Evolutionary conservation across 2,888 invertebrate species (phyloP).

Genomic region (Drosophila setosimentum): DNA sequence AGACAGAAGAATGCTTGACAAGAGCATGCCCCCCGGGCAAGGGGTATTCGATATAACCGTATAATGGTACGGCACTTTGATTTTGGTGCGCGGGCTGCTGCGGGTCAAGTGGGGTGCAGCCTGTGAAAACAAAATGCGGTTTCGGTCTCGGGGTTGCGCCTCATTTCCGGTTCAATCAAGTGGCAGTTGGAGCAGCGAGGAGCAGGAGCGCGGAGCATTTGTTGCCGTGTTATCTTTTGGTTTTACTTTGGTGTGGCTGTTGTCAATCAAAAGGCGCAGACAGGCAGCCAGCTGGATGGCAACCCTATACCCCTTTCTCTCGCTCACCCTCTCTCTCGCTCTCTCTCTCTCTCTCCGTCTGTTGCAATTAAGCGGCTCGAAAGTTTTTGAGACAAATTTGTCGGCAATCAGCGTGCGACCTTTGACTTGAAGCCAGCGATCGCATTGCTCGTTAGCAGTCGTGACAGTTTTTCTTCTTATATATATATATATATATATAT

Average conservation of each 20-base stretch:
- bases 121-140: constrained; percentile 73
- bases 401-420: constrained; percentile 69
- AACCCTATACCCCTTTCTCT: constrained; percentile 1
- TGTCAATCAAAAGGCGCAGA: constrained; percentile 76
- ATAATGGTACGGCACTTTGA: constrained; percentile 68
- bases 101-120: constrained; percentile 75
- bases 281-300: constrained; percentile 55
- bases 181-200: constrained; percentile 34
- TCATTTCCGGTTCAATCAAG: constrained; percentile 77
- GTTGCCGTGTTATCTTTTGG: constrained; percentile 17
- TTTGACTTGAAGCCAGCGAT: constrained; percentile 64
- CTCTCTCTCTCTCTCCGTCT: background rate
- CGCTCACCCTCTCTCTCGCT: background rate
- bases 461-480: constrained; percentile 73
- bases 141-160: constrained; percentile 46
- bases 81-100: constrained; percentile 56
- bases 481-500: constrained; percentile 30
- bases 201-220: constrained; percentile 17
- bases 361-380: constrained; percentile 74
- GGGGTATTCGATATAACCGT: constrained; percentile 35
- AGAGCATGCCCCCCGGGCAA: constrained; percentile 40
- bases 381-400: constrained; percentile 75
- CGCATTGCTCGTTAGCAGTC: constrained; percentile 73
- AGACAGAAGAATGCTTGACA: constrained; percentile 21
- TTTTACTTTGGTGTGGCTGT: constrained; percentile 78